phyloP scores from a whole-genome alignment of 2,113 vertebrate genomes.

The Suncus etruscus region DNA sequence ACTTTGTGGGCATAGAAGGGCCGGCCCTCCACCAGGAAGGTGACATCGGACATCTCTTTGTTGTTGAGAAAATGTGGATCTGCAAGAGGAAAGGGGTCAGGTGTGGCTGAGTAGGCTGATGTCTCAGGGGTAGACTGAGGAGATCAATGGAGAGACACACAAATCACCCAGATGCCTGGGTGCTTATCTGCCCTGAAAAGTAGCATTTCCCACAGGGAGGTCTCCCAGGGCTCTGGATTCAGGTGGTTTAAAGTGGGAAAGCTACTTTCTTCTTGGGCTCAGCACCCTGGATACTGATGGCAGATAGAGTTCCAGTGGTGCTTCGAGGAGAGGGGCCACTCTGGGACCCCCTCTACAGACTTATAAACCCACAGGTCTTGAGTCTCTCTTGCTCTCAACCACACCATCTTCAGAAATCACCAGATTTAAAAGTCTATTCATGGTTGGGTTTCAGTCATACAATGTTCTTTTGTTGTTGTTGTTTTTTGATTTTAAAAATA shows the following conservation, averaged over 20 bases:
- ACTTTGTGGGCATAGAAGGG: conserved; percentile 98
- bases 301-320: background rate
- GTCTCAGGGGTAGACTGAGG: rapidly evolving
- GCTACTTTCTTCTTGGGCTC: background rate
- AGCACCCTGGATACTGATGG: rapidly evolving
- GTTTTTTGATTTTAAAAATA: no score
- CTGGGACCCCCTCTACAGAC: background rate
- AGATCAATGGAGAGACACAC: conserved; percentile 5
- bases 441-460: no score
- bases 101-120: conserved; percentile 17
- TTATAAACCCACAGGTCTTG: background rate
- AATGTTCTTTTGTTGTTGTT: no score
- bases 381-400: background rate
- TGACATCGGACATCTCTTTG: conserved; percentile 99
- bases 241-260: background rate
- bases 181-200: background rate
- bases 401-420: background rate
- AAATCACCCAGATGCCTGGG: rapidly evolving
- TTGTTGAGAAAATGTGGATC: conserved; percentile 99
- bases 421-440: no score
- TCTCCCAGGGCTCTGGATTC: background rate
- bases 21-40: conserved; percentile 97
- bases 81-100: conserved; percentile 82
- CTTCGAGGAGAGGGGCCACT: background rate
- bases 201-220: background rate